phyloP scores from a whole-genome alignment of 2,797 vertebrate species.

The Muraenolepis orangiensis region DNA sequence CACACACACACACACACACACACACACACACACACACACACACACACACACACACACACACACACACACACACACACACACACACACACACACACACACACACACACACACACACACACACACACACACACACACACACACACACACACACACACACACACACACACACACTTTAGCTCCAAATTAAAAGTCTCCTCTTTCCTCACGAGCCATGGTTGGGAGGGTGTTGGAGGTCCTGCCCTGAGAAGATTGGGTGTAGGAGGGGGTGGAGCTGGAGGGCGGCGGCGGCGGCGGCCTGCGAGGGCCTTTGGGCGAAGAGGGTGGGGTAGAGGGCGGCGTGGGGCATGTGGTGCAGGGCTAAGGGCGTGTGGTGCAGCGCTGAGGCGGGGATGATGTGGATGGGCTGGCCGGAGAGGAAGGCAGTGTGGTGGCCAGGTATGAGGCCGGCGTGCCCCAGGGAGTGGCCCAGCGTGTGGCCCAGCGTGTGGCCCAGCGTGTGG shows the following conservation, averaged over 20 bases:
- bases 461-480: conserved; percentile 82
- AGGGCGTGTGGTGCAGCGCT: conserved; percentile 89
- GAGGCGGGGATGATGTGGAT: conserved; percentile 98
- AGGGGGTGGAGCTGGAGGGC: conserved; percentile 95
- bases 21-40: too few species aligned
- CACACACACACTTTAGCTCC: background rate
- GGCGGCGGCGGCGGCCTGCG: conserved; percentile 84
- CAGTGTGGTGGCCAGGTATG: conserved; percentile 90
- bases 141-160: background rate
- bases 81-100: too few species aligned
- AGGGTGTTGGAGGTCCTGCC: conserved; percentile 98
- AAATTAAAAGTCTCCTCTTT: conserved; percentile 13
- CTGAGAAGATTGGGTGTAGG: conserved; percentile 98
- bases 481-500: conserved; percentile 86
- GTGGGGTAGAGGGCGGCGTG: conserved; percentile 92
- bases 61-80: too few species aligned
- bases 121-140: too few species aligned
- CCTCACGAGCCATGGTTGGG: conserved; percentile 95
- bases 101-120: background rate
- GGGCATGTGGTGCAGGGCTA: conserved; percentile 91
- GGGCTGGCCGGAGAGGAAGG: conserved; percentile 93
- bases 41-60: too few species aligned
- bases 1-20: background rate
- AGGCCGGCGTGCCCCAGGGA: conserved; percentile 73
- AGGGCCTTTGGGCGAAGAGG: conserved; percentile 84